Evolutionary conservation across 1,140 invertebrate genomes (phyloP), one percentile per base, ranked within the genome.

Genomic region (Ips nitidus): DNA sequence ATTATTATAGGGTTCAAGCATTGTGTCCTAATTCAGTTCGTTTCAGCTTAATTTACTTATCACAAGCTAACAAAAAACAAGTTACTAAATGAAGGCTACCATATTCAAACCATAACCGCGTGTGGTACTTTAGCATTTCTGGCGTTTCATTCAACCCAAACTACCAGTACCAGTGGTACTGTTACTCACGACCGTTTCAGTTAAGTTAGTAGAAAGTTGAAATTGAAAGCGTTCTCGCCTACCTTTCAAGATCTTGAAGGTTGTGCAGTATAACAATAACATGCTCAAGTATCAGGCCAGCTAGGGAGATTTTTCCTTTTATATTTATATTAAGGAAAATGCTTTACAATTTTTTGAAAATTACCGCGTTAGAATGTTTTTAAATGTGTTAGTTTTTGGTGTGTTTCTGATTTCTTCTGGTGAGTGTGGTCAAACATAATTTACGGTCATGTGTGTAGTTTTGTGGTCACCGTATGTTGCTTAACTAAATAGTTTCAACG

Each of bases 161-260:
- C 53, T 56, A 56, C 53, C 36, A 50, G 45, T 50, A 50, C 45
- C 45, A 56, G 8, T 56, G 53, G 53, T 56, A 56, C 53, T 56
- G 53, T 56, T 56, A 56, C 22, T 7, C 53, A 56, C 39, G 53
- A 38, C 38, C n/a, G 37, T 37, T 39, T 56, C 39, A 7, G 53
- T 56, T 56, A 56, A 36, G 53, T 56, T 56, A 56, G n/a, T 56
- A 56, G 53, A 56, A 56, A 56, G 53, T 56, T 56, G n/a, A 56
- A 56, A 56, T 56, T 39, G 53, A 56, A 56, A 56, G 53, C 5
- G 2, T 7, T 56, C 53, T 56, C n/a, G 53, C 53, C 7, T 56
- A 36, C 53, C 2, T 2, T 56, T 7, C 53, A 40, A 38, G 7
- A 56, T 37, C n/a, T 7, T 37, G 53, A 56, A 56, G 53, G 53